phyloP scores from a whole-genome alignment of 2,888 invertebrate genomes.

The Malthinus seriepunctatus region DNA sequence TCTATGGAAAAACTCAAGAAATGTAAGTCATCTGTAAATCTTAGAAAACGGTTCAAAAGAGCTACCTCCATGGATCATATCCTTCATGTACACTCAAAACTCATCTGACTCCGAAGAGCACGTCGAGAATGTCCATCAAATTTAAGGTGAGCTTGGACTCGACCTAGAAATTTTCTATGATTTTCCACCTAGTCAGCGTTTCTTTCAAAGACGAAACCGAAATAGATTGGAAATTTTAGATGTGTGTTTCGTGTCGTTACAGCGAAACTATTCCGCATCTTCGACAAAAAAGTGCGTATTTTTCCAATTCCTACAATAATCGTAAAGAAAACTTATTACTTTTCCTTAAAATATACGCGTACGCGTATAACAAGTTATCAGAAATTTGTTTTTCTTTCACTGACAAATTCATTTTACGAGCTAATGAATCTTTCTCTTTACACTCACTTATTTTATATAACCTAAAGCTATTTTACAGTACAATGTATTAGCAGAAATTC shows the following conservation, averaged over 20 bases:
- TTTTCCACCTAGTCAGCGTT: constrained; percentile 25
- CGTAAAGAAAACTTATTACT: constrained; percentile 11
- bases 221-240: constrained; percentile 17
- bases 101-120: constrained; percentile 20
- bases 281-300: constrained; percentile 7
- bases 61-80: too few species aligned
- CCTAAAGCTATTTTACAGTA: background rate
- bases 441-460: too few species aligned
- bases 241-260: constrained; percentile 21
- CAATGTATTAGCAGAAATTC: background rate
- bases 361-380: background rate
- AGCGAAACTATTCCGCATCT: constrained; percentile 14
- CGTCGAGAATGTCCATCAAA: constrained; percentile 23
- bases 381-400: background rate
- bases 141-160: constrained; percentile 8
- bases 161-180: constrained; percentile 8
- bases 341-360: too few species aligned
- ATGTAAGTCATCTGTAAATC: too few species aligned
- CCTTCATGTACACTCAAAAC: constrained; percentile 14
- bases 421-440: too few species aligned
- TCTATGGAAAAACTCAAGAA: too few species aligned
- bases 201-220: constrained; percentile 20
- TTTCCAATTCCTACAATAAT: constrained; percentile 14
- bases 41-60: too few species aligned
- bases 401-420: too few species aligned